Base-by-base conservation (phyloP, 2,888 invertebrate genomes). In the Ceraclea dissimilis region DNA sequence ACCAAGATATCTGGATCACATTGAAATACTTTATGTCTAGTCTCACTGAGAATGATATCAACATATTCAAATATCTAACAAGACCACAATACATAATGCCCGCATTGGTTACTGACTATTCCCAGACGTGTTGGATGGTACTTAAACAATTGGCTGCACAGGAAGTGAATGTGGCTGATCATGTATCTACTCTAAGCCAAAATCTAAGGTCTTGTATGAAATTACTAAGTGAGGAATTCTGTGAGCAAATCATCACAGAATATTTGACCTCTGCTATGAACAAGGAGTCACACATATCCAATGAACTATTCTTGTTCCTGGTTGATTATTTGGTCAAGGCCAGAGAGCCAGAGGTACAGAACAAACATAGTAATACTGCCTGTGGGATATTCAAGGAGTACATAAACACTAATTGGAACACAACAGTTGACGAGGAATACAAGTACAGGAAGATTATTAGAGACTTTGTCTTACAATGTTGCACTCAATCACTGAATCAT, bases 181-280 rank as follows among this genome's bases (percentile, higher is more conserved):
- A 51, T 2, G 31, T 56, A 11, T 2, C 11, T 1, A 46, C 2
- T 1, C 43, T 60, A 16, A 48, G 53, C n/a, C 6, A n/a, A 13
- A 43, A 31, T 16, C 26, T 56, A 11, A 11, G 6, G 0, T 2
- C 20, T 0, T 49, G 57, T 8, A 61, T 62, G n/a, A 43, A 63
- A 2, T 22, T 63, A 0, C 26, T 69, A 2, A 51, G 65, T 1
- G 66, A 67, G 2, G 60, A 66, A 11, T 62, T 65, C 18, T 58
- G 60, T 21, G 47, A 63, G 13, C 6, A 49, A 0, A 52, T 69
- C 1, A 11, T 69, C 0, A 44, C 47, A 2, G 66, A 58, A 26
- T 69, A 63, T 54, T 59, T 68, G 5, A 61, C 63, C 47, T 48
- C 39, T 6, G 26, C 57, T 2, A 50, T 52, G 2, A 39, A 52